Evolutionary conservation across 1,140 invertebrate species (phyloP).

Genomic region (Atta cephalotes): DNA sequence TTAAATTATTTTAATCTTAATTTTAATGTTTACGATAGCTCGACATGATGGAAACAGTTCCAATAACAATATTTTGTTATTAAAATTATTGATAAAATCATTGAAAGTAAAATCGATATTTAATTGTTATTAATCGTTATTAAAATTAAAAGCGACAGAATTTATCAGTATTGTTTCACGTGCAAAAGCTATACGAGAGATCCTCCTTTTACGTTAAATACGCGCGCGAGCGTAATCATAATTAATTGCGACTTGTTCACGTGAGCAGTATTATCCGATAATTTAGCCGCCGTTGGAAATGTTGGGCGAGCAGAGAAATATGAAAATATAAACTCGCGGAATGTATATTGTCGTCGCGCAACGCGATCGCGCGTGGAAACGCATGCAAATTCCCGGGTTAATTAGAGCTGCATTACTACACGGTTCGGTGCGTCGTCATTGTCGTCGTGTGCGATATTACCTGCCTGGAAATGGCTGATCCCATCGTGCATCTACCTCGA

Average conservation of each 20-base stretch:
- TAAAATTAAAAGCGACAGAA: background rate
- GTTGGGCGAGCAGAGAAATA: slow-evolving; percentile 39
- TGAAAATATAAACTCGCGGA: slow-evolving; percentile 50
- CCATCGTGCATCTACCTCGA: background rate
- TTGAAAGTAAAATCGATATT: slow-evolving; percentile 26
- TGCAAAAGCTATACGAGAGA: background rate
- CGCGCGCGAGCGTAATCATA: slow-evolving; percentile 39
- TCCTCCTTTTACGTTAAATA: slow-evolving; percentile 3
- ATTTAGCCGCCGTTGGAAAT: slow-evolving; percentile 45
- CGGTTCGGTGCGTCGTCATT: slow-evolving; percentile 47
- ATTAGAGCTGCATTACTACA: slow-evolving; percentile 55
- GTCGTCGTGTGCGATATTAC: slow-evolving; percentile 40
- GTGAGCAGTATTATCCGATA: slow-evolving; percentile 49
- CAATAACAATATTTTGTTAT: slow-evolving; percentile 21
- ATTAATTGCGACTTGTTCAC: slow-evolving; percentile 55
- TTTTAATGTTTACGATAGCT: background rate
- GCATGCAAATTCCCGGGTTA: slow-evolving; percentile 57
- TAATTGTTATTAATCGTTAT: slow-evolving; percentile 20
- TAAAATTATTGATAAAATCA: slow-evolving; percentile 9
- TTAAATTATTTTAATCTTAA: background rate
- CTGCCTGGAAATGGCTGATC: slow-evolving; percentile 31
- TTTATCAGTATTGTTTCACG: slow-evolving; percentile 1
- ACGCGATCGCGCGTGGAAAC: slow-evolving; percentile 50
- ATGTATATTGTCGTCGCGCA: slow-evolving; percentile 17
- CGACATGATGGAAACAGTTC: background rate